Base-by-base conservation (phyloP, 2,888 invertebrate species). In the Allolobophora icterica region DNA sequence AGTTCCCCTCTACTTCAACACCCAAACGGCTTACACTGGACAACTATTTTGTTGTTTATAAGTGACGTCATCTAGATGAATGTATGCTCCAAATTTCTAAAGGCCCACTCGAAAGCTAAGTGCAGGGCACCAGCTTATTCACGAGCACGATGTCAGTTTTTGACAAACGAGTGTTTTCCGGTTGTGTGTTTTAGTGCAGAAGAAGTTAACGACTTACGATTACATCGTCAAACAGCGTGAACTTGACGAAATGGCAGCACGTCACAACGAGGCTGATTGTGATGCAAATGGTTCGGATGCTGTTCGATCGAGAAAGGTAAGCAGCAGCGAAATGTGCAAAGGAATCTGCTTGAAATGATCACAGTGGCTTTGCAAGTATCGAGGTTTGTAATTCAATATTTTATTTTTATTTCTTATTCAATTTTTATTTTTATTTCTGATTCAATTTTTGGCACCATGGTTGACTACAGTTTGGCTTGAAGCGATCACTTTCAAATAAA, bases 151-250 rank as follows among this genome's bases (percentile, higher is more conserved):
- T 3, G 38, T 71, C n/a, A 8, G 71, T 3, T 2, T 58, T 58
- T 71, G 30, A 13, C 71, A n/a, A n/a, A 21, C 24, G 52, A 52
- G 24, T n/a, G 34, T 87, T 6, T 19, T 87, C 8, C 6, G 3
- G 3, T 35, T 87, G 30, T 91, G 24, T 91, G 38, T 92, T 92
- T 17, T 93, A 94, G 94, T 94, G 91, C 93, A 92, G 91, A 94
- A 94, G 90, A 93, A 93, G 17, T 91, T 94, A 92, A 94, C 94
- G 40, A 95, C 95, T 5, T 95, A 94, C 92, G 95, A 95, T 91
- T 94, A 94, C 92, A 94, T 95, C 35, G 93, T 95, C 38, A 92
- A 93, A 92, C 93, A 94, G 92, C 91, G 95, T 87, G 94, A 94
- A 90, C 93, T 93, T 84, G 94, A 93, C 84, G 93, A 93, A 83